Evolutionary conservation across 2,113 vertebrate genomes (phyloP), one percentile per base, ranked within the genome.

Genomic region (Psettodes erumei): DNA sequence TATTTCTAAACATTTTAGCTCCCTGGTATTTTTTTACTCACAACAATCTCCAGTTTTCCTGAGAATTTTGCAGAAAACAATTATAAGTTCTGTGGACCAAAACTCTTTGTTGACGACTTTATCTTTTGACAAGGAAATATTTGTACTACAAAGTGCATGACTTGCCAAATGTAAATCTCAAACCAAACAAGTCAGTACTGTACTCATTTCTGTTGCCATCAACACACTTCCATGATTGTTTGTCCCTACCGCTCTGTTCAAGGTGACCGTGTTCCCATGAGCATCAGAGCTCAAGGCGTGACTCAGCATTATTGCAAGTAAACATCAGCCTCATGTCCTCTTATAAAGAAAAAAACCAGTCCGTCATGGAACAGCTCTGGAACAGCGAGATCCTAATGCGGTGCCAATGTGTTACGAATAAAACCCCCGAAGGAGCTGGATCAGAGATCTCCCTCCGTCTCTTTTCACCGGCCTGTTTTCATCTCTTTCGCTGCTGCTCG

Each of bases 331-430:
- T 58, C 0, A 3, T 55, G 56, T 62, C 56, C 55, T 82, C 47
- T n/a, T 47, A 43, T 78, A 47, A 42, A 51, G 32, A 13, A 33
- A 72, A 64, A 37, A 33, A 8, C 27, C 0, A 53, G 43, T 51
- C 23, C 5, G 8, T 80, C 77, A 74, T 45, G 73, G 50, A 82
- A 53, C 67, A 78, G 37, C 35, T 84, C 62, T 18, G 68, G 86
- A 86, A 86, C 89, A 88, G 21, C 2, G 64, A 85, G 78, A 86
- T 78, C 88, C 63, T 0, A 11, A 71, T 75, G 65, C 65, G 30
- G 54, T 27, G 71, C 37, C 51, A 69, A 8, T 23, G 4, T 50
- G 19, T 79, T 71, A 80, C 72, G 2, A 77, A 64, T 48, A 75
- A 77, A 68, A 43, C 0, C 64, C 43, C 47, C 11, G 15, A n/a